These are phyloP conservation scores for Aurelia aurita complex sp. Pacific DNA, from an alignment of 30 jellyfish, hydroid and myxozoan genomes.

Conservation along the genomic window DNA sequence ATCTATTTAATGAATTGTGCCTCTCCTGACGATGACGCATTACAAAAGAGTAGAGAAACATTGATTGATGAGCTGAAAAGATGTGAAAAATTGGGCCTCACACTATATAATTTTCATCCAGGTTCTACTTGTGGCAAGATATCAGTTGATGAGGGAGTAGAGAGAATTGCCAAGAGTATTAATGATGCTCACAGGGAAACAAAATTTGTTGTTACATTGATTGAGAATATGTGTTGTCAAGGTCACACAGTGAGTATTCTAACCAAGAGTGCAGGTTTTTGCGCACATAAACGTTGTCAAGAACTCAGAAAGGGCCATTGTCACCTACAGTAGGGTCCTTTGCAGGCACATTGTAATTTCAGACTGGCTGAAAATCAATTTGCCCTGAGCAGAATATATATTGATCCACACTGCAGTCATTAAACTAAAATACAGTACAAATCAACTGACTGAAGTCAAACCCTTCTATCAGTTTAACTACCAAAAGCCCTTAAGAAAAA, in stretches of 20 bases:
- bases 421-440: too few relatives aligned
- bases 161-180: conserved; percentile 58
- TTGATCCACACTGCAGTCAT: too few relatives aligned
- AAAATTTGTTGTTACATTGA: conserved; percentile 35
- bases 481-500: too few relatives aligned
- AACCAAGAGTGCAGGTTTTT: too few relatives aligned
- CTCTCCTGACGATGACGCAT: conserved; percentile 35
- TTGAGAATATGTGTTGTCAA: conserved; percentile 64
- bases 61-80: conserved; percentile 56
- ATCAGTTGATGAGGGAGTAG: conserved; percentile 45
- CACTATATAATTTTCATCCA: conserved; percentile 59
- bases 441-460: too few relatives aligned
- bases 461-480: too few relatives aligned
- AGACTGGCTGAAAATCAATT: too few relatives aligned
- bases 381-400: too few relatives aligned
- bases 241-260: conserved; percentile 62
- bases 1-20: conserved; percentile 62
- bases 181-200: conserved; percentile 48
- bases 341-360: too few relatives aligned
- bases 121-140: conserved; percentile 66
- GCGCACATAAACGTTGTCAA: too few relatives aligned
- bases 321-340: too few relatives aligned
- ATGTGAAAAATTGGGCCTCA: conserved; percentile 57
- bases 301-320: too few relatives aligned
- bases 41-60: conserved; percentile 53